Conservation (phyloP, 2,797 vertebrate species). For the Cirrhinus mrigala region DNA sequence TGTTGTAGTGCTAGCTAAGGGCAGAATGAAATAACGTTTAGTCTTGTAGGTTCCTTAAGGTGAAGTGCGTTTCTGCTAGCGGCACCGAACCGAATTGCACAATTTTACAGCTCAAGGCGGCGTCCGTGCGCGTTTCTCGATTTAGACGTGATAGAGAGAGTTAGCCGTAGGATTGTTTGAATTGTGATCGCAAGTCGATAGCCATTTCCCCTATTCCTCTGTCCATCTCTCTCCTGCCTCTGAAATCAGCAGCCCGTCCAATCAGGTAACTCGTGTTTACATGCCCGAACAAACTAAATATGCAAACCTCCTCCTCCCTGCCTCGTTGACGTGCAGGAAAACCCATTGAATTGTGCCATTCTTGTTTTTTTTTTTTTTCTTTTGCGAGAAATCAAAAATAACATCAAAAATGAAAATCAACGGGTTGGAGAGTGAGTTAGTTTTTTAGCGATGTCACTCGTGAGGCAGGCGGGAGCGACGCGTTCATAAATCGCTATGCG, state of each 20-base stretch:
- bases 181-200: slow-evolving; percentile 27
- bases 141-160: not conserved
- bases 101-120: not conserved
- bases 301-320: slow-evolving; percentile 73
- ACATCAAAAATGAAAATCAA: slow-evolving; percentile 42
- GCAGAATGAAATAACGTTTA: slow-evolving; percentile 10
- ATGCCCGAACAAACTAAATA: slow-evolving; percentile 69
- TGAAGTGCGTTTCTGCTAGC: slow-evolving; percentile 4
- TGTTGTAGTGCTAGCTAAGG: slow-evolving; percentile 30
- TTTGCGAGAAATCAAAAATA: slow-evolving; percentile 56
- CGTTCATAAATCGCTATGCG: not conserved
- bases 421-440: slow-evolving; percentile 57
- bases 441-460: slow-evolving; percentile 29
- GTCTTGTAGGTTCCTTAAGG: not conserved
- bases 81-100: slow-evolving; percentile 1
- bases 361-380: slow-evolving; percentile 47
- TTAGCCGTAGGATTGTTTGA: slow-evolving; percentile 28
- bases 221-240: slow-evolving; percentile 67
- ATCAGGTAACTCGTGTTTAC: slow-evolving; percentile 77
- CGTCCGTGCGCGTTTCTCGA: not conserved
- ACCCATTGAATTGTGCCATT: slow-evolving; percentile 52
- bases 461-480: slow-evolving; percentile 65
- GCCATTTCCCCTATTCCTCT: not conserved
- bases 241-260: slow-evolving; percentile 69
- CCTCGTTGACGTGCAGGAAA: slow-evolving; percentile 65